A percentile compares a stretch with the other conserved stretches of the same genome.
Evolutionary conservation across 2,113 vertebrate species (phyloP).

Genomic region (Saguinus midas): DNA sequence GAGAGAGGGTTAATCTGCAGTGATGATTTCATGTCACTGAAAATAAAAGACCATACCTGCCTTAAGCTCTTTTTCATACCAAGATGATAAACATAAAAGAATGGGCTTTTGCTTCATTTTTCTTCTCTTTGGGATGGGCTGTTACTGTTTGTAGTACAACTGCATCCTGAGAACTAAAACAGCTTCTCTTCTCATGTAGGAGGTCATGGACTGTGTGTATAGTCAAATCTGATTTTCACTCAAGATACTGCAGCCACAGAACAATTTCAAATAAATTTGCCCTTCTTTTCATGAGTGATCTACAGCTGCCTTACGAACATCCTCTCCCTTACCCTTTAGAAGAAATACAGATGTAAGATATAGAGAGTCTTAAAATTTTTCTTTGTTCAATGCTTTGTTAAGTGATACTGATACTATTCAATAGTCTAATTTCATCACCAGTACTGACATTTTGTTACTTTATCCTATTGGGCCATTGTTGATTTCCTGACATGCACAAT

Average conservation of each 20-base stretch:
- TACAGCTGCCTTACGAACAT: background rate
- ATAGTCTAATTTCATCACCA: conserved; percentile 19
- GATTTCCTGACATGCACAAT: background rate
- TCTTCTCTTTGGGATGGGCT: background rate
- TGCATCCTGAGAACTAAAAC: background rate
- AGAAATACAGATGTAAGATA: background rate
- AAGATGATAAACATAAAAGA: conserved; percentile 44
- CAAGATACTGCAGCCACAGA: background rate
- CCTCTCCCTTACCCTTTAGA: background rate
- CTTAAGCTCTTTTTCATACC: conserved; percentile 14
- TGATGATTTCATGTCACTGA: background rate
- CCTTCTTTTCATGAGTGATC: background rate
- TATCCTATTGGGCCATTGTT: accelerated
- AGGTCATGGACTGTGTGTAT: background rate
- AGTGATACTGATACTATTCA: conserved; percentile 4
- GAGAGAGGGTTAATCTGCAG: background rate
- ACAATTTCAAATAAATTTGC: conserved; percentile 47
- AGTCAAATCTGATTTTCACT: background rate
- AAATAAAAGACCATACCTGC: background rate
- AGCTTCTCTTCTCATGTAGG: conserved; percentile 16
- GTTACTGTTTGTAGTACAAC: conserved; percentile 26
- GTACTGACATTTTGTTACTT: conserved; percentile 25
- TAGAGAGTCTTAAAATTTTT: background rate
- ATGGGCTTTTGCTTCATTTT: background rate
- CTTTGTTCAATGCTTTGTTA: background rate